Conservation (phyloP, 53 echinoderm and acorn worm genomes). For the Glandiceps talaboti region DNA sequence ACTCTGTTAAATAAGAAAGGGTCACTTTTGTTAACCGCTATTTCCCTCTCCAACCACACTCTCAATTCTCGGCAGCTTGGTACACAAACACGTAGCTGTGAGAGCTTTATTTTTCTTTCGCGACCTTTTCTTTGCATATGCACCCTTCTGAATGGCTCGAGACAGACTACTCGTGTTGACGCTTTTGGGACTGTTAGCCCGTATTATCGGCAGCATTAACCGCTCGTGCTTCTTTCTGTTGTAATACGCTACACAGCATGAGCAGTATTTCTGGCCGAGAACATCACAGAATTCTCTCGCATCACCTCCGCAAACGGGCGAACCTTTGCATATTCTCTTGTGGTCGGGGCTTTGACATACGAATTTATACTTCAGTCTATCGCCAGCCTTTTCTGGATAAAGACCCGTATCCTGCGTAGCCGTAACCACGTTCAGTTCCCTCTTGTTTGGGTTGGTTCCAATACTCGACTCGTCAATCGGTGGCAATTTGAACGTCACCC, state of each 20-base stretch:
- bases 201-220: not conserved
- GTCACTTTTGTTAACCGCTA: too few relatives aligned
- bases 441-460: not conserved
- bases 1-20: too few relatives aligned
- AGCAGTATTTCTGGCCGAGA: not conserved
- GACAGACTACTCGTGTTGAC: not conserved
- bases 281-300: not conserved
- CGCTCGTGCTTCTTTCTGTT: not conserved
- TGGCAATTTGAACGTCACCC: not conserved
- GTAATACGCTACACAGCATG: not conserved
- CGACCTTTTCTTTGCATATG: not conserved
- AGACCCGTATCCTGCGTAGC: not conserved
- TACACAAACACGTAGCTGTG: not conserved
- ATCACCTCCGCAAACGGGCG: not conserved
- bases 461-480: not conserved
- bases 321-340: not conserved
- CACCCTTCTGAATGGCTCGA: not conserved
- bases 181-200: not conserved
- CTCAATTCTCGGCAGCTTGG: not conserved
- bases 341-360: not conserved
- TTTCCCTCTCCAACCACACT: too few relatives aligned
- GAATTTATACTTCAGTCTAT: not conserved
- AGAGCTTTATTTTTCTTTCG: not conserved
- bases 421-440: not conserved
- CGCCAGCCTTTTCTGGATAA: not conserved